Base-by-base conservation (phyloP, 2,888 invertebrate species). In the Ypsolopha sequella region DNA sequence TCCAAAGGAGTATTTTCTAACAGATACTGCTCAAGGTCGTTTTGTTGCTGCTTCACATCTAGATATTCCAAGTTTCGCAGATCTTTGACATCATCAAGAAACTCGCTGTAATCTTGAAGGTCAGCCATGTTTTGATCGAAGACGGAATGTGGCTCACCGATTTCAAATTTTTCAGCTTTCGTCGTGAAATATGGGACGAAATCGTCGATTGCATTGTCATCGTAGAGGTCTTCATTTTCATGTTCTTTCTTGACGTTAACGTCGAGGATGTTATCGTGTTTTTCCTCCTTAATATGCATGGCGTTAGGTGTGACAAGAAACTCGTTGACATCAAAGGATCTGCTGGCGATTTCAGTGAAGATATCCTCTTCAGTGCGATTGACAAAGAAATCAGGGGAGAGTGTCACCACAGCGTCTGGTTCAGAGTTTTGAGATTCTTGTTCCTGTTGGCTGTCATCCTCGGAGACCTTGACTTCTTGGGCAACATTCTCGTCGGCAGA, bases 41-140 rank as follows among this genome's bases (percentile, higher is more conserved):
- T 76, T 13, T 76, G 76, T 48, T 80, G 78, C 24, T 79, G 76
- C 49, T 85, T 86, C 0, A 74, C 69, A 49, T 85, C 89, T 55
- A 73, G 59, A 56, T 59, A 82, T 56, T 75, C 88, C 57, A 85
- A 67, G 63, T 59, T 82, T 57, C 71, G 71, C 35, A 85, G 56
- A 35, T 76, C 78, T 50, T 80, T 81, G 0, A 74, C 67, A 34
- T 80, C 82, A 35, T 78, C 73, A 6, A 76, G 72, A 10, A 77
- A 56, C 43, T 87, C 85, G 3, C 74, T 85, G 56, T 88, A 90
- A 56, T 89, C 90, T 54, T 80, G 78, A 9, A 90, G 64, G 66
- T 90, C 90, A 0, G 89, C 89, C 55, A 89, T 61, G 58, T 89
- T 90, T 58, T 90, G 89, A 47, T 88, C 86, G 60, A 82, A 80